These are phyloP conservation scores for Anarrhichthys ocellatus DNA, from an alignment of 2,113 vertebrate species.

Conservation along the genomic window DNA sequence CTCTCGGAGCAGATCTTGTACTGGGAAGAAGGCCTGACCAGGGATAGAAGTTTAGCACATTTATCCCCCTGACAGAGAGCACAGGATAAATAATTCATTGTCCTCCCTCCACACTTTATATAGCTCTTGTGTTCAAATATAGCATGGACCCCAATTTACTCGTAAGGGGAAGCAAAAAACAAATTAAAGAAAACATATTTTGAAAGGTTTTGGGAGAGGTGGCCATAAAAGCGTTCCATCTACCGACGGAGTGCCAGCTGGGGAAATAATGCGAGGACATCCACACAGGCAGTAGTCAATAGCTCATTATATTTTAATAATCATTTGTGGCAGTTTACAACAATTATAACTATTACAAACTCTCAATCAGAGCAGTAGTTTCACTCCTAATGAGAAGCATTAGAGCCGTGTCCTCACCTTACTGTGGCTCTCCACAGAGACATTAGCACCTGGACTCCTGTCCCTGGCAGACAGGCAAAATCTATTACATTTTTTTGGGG, in stretches of 20 bases:
- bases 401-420: conserved; percentile 45
- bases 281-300: background rate
- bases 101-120: conserved; percentile 52
- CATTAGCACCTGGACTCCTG: conserved; percentile 54
- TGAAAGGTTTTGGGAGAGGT: background rate
- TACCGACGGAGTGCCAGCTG: background rate
- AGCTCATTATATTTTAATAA: background rate
- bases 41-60: conserved; percentile 74
- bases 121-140: conserved; percentile 32
- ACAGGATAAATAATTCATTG: conserved; percentile 67
- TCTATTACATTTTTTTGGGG: conserved; percentile 57
- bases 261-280: background rate
- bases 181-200: conserved; percentile 6
- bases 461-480: conserved; percentile 52
- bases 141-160: conserved; percentile 18
- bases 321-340: background rate
- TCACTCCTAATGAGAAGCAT: conserved; percentile 46
- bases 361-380: conserved; percentile 9
- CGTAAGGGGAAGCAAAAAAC: background rate
- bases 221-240: background rate
- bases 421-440: conserved; percentile 33
- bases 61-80: conserved; percentile 70
- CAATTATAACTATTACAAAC: background rate
- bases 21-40: conserved; percentile 65
- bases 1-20: conserved; percentile 72